Evolutionary conservation across 2,797 vertebrate species (phyloP).

Genomic region (Fistularia tabacaria): DNA sequence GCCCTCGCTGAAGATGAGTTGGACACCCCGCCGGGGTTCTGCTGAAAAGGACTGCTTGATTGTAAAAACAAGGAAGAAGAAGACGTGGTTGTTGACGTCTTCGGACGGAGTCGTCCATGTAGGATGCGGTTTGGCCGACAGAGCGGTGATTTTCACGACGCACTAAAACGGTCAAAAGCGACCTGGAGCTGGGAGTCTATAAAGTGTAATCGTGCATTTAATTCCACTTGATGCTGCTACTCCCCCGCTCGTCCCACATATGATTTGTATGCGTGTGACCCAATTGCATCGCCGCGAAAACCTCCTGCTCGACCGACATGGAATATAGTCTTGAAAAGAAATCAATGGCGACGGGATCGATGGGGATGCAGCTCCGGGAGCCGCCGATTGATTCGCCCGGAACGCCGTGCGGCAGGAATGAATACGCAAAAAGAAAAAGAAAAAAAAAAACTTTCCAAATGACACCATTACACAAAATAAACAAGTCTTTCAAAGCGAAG

Average conservation of each 20-base stretch:
- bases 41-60: conserved; percentile 3
- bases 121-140: conserved; percentile 1
- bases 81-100: too few species aligned
- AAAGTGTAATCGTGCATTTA: conserved; percentile 51
- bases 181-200: conserved; percentile 34
- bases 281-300: conserved; percentile 10
- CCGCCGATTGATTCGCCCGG: conserved; percentile 13
- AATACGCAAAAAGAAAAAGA: not conserved
- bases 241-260: conserved; percentile 11
- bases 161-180: conserved; percentile 45
- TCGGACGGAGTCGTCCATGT: too few species aligned
- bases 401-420: not conserved
- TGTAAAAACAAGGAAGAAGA: not conserved
- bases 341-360: conserved; percentile 17
- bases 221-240: conserved; percentile 31
- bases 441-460: conserved; percentile 6
- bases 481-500: conserved; percentile 45
- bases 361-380: conserved; percentile 2
- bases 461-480: conserved; percentile 43
- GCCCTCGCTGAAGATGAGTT: too few species aligned
- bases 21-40: too few species aligned
- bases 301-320: conserved; percentile 23
- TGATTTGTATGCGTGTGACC: conserved; percentile 23
- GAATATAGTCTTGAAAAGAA: conserved; percentile 16
- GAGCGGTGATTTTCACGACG: conserved; percentile 15